Evolutionary conservation across 2,113 vertebrate species (phyloP).

Genomic region (Corythoichthys intestinalis): DNA sequence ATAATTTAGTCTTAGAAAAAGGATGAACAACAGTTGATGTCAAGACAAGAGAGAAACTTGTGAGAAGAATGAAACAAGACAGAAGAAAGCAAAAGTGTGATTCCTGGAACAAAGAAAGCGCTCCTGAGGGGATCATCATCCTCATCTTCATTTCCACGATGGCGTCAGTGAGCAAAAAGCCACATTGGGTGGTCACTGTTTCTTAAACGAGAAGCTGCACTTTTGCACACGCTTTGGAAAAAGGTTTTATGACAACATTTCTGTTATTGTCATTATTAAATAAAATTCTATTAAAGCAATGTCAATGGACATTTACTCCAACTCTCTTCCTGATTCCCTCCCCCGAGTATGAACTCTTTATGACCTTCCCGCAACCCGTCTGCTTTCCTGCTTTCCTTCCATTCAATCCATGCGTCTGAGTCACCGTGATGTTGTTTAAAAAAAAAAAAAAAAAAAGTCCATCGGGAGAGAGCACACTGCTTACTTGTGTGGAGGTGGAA

Average conservation of each 20-base stretch:
- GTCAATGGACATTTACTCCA: conserved; percentile 14
- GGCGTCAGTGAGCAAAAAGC: neutral
- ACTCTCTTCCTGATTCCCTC: neutral
- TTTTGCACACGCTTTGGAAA: neutral
- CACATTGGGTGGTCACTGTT: neutral
- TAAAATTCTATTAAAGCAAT: conserved; percentile 29
- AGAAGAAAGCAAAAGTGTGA: neutral
- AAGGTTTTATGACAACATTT: neutral
- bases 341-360: conserved; percentile 41
- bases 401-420: conserved; percentile 30
- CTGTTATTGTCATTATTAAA: neutral
- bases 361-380: conserved; percentile 39
- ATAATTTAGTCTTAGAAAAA: too few relatives aligned
- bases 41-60: neutral
- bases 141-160: too few relatives aligned
- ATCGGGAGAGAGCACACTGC: neutral
- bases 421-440: neutral
- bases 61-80: neutral
- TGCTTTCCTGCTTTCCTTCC: conserved; percentile 48
- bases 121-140: neutral
- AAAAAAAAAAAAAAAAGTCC: neutral
- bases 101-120: neutral
- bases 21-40: too few relatives aligned
- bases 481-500: neutral
- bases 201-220: neutral